Evolutionary conservation across 2,888 invertebrate genomes (phyloP), one percentile per base, ranked within the genome.

Genomic region (Dysmachus trigonus): DNA sequence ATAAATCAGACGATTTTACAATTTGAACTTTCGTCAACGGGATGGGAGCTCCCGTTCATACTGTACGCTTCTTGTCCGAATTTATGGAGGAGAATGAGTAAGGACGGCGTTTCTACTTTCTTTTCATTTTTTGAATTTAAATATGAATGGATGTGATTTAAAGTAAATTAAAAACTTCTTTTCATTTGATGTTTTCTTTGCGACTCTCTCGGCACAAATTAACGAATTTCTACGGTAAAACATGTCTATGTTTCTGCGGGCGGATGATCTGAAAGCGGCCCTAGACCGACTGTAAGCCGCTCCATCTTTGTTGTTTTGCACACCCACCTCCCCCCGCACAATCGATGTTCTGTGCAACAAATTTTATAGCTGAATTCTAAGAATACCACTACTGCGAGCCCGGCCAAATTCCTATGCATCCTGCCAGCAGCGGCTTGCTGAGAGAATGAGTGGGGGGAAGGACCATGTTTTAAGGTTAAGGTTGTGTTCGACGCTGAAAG

Each of bases 1-100:
- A 84, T 84, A 84, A 84, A 84, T 84, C 84, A 84, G 41, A 73
- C 84, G 74, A 84, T 84, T 84, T 84, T 84, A 84, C 73, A 84
- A 84, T 84, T 84, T 84, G 38, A 33, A 47, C 73, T 47, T 51
- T 51, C 31, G 30, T 35, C 79, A 35, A 62, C 22, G 62, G 62
- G 22, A 62, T 13, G 27, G 62, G 10, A n/a, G 10, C 38, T 41
- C 22, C 18, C 22, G 27, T 38, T 10, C 18, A 41, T 22, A 15
- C 38, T 27, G n/a, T 38, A 41, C 7, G 8, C 47, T 27, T 38
- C 13, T 41, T 38, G 27, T 27, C 77, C 33, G 82, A 15, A 27
- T 33, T 18, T 10, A 7, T 5, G 53, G 22, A 13, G 82, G 30
- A 15, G 3, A 2, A 10, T 41, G 30, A 53, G 31, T 22, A 4